Evolutionary conservation across 2,888 invertebrate species (phyloP).

Genomic region (Fabriciana adippe): DNA sequence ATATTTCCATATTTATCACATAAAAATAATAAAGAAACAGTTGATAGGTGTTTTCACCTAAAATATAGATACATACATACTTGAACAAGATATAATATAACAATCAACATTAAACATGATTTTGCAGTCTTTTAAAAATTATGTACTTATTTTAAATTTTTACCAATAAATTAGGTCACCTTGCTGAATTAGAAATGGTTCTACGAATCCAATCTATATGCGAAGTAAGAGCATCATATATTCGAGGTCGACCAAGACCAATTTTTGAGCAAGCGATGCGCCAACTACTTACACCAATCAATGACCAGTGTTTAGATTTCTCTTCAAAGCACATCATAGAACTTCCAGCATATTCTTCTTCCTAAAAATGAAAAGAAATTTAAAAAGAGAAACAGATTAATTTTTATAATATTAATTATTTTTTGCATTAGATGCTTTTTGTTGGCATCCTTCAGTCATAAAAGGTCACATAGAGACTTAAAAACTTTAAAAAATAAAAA

Average conservation of each 20-base stretch:
- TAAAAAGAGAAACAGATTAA: background rate
- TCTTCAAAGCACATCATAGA: constrained; percentile 91
- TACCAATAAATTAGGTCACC: constrained; percentile 55
- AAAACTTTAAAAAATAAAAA: too few species aligned
- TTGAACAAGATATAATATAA: background rate
- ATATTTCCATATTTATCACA: too few species aligned
- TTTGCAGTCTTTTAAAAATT: constrained; percentile 56
- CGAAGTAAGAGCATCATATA: constrained; percentile 91
- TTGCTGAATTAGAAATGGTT: constrained; percentile 83
- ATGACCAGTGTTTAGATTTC: constrained; percentile 88
- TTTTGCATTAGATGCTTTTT: too few species aligned
- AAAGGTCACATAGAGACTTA: background rate
- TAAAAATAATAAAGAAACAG: too few species aligned
- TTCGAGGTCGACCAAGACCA: constrained; percentile 89
- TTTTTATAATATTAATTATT: background rate
- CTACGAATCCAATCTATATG: constrained; percentile 93
- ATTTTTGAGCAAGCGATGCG: constrained; percentile 91
- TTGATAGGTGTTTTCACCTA: too few species aligned
- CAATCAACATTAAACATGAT: constrained; percentile 42
- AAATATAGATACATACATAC: too few species aligned
- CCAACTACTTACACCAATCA: constrained; percentile 92
- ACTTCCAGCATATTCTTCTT: constrained; percentile 94
- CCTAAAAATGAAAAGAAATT: constrained; percentile 72
- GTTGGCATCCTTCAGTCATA: too few species aligned
- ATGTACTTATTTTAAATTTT: constrained; percentile 1